These are phyloP conservation scores for Rosalia funebris DNA, from an alignment of 2,888 invertebrate genomes.

Conservation along the genomic window DNA sequence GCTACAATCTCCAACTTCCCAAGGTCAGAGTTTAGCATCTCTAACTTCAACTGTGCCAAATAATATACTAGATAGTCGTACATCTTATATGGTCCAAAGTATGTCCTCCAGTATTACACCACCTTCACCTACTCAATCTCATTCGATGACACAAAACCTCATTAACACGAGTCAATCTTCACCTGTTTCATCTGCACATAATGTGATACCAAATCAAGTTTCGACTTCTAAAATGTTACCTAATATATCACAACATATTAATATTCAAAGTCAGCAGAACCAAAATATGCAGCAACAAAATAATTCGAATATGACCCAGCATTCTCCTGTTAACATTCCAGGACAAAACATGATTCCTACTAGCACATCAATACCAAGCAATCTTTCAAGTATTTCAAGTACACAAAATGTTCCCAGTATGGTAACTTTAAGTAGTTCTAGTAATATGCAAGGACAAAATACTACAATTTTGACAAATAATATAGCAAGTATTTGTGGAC, in stretches of 20 bases:
- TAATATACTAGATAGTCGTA: conserved; percentile 36
- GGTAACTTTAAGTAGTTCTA: conserved; percentile 8
- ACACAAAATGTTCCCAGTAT: conserved; percentile 10
- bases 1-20: conserved; percentile 36
- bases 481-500: not conserved
- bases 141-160: conserved; percentile 38
- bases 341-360: conserved; percentile 25
- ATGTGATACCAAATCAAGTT: conserved; percentile 36
- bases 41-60: conserved; percentile 32
- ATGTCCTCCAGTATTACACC: conserved; percentile 28
- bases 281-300: conserved; percentile 18
- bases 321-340: conserved; percentile 11
- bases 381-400: conserved; percentile 1
- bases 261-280: conserved; percentile 12
- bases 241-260: conserved; percentile 37
- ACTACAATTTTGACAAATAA: conserved; percentile 4
- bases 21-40: conserved; percentile 38
- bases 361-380: conserved; percentile 6
- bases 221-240: conserved; percentile 39
- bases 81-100: conserved; percentile 31
- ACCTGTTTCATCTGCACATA: conserved; percentile 32
- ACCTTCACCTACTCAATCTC: conserved; percentile 42
- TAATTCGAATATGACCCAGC: conserved; percentile 1
- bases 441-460: conserved; percentile 12
- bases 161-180: conserved; percentile 35